A percentile compares a stretch with the other conserved stretches of the same genome.
phyloP scores from a whole-genome alignment of 2,113 vertebrate species.

The Charadrius vociferus region DNA sequence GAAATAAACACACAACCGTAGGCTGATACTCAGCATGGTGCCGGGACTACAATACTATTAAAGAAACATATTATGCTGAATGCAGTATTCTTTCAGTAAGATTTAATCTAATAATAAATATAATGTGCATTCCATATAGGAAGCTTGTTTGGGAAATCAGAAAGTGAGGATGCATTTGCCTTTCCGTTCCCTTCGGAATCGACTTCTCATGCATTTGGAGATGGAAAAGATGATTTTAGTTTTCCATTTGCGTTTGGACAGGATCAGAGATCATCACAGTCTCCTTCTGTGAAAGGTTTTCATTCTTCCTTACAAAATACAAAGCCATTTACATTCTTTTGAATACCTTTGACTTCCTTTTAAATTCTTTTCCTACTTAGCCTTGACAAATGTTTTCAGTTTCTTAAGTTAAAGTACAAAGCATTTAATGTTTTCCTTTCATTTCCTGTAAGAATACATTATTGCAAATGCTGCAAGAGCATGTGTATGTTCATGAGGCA shows the following conservation, averaged over 20 bases:
- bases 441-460: constrained; percentile 28
- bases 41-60: background rate
- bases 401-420: constrained; percentile 46
- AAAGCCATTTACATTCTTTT: constrained; percentile 77
- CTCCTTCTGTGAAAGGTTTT: constrained; percentile 71
- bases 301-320: constrained; percentile 70
- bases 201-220: constrained; percentile 69
- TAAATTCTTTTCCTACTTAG: constrained; percentile 53
- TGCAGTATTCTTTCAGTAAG: background rate
- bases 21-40: background rate
- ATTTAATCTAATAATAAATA: background rate
- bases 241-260: constrained; percentile 82
- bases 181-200: constrained; percentile 75
- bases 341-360: constrained; percentile 64
- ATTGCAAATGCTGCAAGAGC: constrained; percentile 10
- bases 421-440: constrained; percentile 38
- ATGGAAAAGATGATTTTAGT: constrained; percentile 77
- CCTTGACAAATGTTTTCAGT: constrained; percentile 52
- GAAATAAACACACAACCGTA: background rate
- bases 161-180: constrained; percentile 73
- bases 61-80: background rate
- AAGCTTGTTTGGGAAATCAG: constrained; percentile 77
- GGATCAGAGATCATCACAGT: constrained; percentile 68
- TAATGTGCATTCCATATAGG: constrained; percentile 52
- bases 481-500: background rate